phyloP scores from a whole-genome alignment of 2,888 invertebrate genomes.

The Drosophila robusta region DNA sequence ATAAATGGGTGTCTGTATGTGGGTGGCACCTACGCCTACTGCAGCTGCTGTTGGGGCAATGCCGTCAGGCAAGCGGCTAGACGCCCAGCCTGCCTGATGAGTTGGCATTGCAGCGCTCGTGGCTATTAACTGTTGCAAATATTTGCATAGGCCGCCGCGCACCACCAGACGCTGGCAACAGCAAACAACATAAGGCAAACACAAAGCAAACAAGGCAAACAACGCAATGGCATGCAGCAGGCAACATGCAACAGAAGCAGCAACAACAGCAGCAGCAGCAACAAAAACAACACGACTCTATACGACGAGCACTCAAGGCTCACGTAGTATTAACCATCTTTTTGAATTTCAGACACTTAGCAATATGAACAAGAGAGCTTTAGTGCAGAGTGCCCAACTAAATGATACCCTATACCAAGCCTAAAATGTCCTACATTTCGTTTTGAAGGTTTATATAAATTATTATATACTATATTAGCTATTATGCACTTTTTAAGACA shows the following conservation, averaged over 20 bases:
- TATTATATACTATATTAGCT: too few species aligned
- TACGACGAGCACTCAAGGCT: constrained; percentile 22
- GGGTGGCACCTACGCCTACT: constrained; percentile 10
- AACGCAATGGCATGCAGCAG: constrained; percentile 16
- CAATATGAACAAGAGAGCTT: constrained; percentile 35
- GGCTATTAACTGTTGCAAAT: constrained; percentile 77
- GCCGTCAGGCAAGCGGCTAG: constrained; percentile 55
- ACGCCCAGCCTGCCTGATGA: constrained; percentile 60
- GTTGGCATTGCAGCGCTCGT: constrained; percentile 65
- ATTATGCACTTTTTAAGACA: too few species aligned
- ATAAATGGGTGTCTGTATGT: not conserved
- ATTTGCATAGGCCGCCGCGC: constrained; percentile 70
- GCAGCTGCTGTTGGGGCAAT: constrained; percentile 1
- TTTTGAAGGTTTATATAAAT: too few species aligned
- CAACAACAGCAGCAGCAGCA: not conserved
- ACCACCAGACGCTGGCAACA: constrained; percentile 60
- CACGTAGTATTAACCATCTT: constrained; percentile 28
- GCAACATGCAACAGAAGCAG: constrained; percentile 12
- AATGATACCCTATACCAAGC: not conserved
- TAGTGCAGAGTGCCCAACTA: not conserved
- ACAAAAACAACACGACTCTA: constrained; percentile 12
- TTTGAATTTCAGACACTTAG: constrained; percentile 44
- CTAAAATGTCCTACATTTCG: too few species aligned
- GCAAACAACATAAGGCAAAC: constrained; percentile 54
- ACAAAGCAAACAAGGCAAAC: constrained; percentile 48